phyloP scores from a whole-genome alignment of 1,140 invertebrate species.

The Venustaconcha ellipsiformis region DNA sequence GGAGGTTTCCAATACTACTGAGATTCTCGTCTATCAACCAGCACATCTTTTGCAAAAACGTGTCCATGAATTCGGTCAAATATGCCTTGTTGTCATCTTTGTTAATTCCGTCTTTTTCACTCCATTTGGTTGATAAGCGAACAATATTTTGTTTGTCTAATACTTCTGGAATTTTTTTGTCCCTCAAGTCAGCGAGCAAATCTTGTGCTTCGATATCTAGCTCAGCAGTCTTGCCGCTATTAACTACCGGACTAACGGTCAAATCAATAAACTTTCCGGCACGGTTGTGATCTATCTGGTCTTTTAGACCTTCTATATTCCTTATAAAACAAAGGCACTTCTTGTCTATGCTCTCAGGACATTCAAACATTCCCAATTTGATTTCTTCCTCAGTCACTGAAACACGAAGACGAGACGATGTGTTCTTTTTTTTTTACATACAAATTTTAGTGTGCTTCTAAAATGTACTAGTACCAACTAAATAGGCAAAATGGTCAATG shows the following conservation, averaged over 20 bases:
- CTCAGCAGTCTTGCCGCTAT: slow-evolving; percentile 71
- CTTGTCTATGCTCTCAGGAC: slow-evolving; percentile 84
- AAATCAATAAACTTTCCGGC: slow-evolving; percentile 95
- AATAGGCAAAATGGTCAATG: too few species aligned
- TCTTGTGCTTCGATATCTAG: slow-evolving; percentile 92
- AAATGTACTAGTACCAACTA: too few species aligned
- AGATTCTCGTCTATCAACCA: slow-evolving; percentile 76
- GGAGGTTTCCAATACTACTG: slow-evolving; percentile 41
- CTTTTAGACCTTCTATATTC: slow-evolving; percentile 96
- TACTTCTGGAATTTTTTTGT: slow-evolving; percentile 57
- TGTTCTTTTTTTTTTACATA: background rate
- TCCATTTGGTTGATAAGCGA: slow-evolving; percentile 86
- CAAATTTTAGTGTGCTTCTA: too few species aligned
- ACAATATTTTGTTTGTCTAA: slow-evolving; percentile 45
- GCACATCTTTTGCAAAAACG: slow-evolving; percentile 92
- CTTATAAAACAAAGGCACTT: slow-evolving; percentile 93
- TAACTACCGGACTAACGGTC: slow-evolving; percentile 71
- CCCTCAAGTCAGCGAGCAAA: slow-evolving; percentile 85
- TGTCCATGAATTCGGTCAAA: slow-evolving; percentile 22
- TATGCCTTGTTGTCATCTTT: slow-evolving; percentile 72
- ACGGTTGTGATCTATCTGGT: slow-evolving; percentile 85
- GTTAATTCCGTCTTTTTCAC: slow-evolving; percentile 86
- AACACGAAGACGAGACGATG: background rate
- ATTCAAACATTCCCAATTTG: slow-evolving; percentile 91
- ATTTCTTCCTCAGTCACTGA: slow-evolving; percentile 84